phyloP scores from a whole-genome alignment of 2,888 invertebrate species.

The Eupsilia transversa region DNA sequence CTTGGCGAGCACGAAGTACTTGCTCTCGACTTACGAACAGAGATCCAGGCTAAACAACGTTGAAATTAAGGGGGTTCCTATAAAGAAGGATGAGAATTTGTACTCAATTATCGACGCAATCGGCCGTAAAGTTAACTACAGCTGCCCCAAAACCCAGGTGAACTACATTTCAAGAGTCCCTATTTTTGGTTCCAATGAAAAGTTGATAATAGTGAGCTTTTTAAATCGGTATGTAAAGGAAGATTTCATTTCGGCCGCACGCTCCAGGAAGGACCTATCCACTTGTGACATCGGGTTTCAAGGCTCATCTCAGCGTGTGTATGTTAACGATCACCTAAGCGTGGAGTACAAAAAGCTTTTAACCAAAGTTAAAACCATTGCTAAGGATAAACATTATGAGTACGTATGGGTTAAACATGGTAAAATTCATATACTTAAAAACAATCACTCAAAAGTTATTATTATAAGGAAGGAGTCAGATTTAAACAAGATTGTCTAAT shows the following conservation, averaged over 20 bases:
- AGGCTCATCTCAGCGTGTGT: neutral
- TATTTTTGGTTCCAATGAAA: conserved; percentile 2
- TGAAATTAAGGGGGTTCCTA: conserved; percentile 8
- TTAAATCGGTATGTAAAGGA: neutral
- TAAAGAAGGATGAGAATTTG: conserved; percentile 9
- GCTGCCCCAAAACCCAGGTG: neutral
- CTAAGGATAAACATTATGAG: too few relatives aligned
- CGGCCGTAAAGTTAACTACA: neutral
- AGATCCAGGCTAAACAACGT: conserved; percentile 1
- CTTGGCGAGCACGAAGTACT: too few relatives aligned
- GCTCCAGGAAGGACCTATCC: neutral
- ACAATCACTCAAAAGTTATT: too few relatives aligned
- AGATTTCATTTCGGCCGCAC: too few relatives aligned
- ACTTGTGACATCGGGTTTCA: neutral
- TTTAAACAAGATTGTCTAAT: too few relatives aligned
- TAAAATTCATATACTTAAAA: too few relatives aligned
- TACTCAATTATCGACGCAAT: neutral
- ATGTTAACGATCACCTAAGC: neutral
- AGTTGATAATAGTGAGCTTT: conserved; percentile 8
- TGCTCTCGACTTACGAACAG: too few relatives aligned
- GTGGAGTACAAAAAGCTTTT: neutral
- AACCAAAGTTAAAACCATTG: too few relatives aligned
- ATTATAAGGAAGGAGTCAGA: too few relatives aligned
- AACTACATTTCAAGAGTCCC: neutral
- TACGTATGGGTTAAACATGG: too few relatives aligned